Evolutionary conservation across 92 coral and sea anemone genomes (phyloP).

Genomic region (Porites evermanni): DNA sequence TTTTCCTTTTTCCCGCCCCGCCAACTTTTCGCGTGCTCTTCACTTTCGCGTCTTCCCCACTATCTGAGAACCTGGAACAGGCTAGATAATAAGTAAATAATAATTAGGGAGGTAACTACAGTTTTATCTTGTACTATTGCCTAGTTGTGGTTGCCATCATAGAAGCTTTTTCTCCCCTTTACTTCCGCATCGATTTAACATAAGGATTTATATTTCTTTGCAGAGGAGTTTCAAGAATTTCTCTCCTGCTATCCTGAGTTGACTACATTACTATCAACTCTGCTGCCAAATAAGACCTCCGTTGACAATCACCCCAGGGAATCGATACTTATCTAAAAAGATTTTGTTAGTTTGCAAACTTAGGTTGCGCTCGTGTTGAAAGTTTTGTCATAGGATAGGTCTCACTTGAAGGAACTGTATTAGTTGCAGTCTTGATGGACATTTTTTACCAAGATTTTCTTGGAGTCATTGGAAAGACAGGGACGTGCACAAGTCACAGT

Average conservation of each 20-base stretch:
- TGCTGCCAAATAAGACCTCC: constrained; percentile 4
- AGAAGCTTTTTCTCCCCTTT: background rate
- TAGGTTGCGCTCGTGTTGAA: too few relatives aligned
- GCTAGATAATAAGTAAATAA: too few relatives aligned
- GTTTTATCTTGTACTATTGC: too few relatives aligned
- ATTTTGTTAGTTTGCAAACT: background rate
- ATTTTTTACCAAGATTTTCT: background rate
- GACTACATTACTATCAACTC: constrained; percentile 57
- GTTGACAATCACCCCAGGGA: constrained; percentile 19
- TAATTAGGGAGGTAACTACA: too few relatives aligned
- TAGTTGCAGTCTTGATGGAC: background rate
- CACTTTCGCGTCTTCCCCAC: too few relatives aligned
- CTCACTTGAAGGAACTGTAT: too few relatives aligned
- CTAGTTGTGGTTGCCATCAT: too few relatives aligned
- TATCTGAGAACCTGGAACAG: too few relatives aligned
- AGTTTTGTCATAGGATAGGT: too few relatives aligned
- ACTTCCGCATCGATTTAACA: background rate
- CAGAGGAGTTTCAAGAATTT: constrained; percentile 74
- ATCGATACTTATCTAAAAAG: constrained; percentile 32
- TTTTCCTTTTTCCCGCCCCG: too few relatives aligned
- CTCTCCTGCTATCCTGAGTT: constrained; percentile 60
- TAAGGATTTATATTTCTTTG: constrained; percentile 2
- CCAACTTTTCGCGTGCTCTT: too few relatives aligned
- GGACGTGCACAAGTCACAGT: too few relatives aligned
- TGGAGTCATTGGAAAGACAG: background rate